phyloP scores from a whole-genome alignment of 2,888 invertebrate genomes.

The Yponomeuta plumbellus region DNA sequence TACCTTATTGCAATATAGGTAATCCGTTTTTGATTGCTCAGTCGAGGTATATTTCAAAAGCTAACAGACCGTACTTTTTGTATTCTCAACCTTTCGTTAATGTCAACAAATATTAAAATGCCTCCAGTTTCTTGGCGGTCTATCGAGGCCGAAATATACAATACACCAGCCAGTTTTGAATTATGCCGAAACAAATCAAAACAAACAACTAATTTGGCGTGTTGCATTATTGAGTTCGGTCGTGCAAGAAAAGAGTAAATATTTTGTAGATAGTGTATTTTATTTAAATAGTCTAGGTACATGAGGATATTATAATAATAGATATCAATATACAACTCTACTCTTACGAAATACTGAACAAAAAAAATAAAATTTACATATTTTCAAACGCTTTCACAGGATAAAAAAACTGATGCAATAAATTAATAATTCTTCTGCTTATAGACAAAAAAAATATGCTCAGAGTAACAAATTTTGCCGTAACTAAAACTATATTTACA shows the following conservation, averaged over 20 bases:
- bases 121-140: too few species aligned
- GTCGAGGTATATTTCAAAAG: too few species aligned
- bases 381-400: slow-evolving; percentile 43
- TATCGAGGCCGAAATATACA: too few species aligned
- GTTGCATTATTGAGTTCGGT: too few species aligned
- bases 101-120: too few species aligned
- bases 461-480: slow-evolving; percentile 59
- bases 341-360: slow-evolving; percentile 72
- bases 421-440: slow-evolving; percentile 36
- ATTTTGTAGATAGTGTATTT: slow-evolving; percentile 17
- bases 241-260: not conserved
- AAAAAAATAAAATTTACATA: slow-evolving; percentile 70
- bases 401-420: slow-evolving; percentile 30
- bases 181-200: too few species aligned
- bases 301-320: slow-evolving; percentile 15
- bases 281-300: slow-evolving; percentile 17
- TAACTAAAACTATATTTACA: slow-evolving; percentile 65
- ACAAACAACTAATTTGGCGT: not conserved
- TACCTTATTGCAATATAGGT: too few species aligned
- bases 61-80: too few species aligned
- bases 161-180: too few species aligned
- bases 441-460: slow-evolving; percentile 25
- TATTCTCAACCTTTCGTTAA: too few species aligned
- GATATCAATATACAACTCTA: slow-evolving; percentile 35
- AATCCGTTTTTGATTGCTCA: too few species aligned